phyloP scores from a whole-genome alignment of 2,113 vertebrate species.

The Pagrus major region DNA sequence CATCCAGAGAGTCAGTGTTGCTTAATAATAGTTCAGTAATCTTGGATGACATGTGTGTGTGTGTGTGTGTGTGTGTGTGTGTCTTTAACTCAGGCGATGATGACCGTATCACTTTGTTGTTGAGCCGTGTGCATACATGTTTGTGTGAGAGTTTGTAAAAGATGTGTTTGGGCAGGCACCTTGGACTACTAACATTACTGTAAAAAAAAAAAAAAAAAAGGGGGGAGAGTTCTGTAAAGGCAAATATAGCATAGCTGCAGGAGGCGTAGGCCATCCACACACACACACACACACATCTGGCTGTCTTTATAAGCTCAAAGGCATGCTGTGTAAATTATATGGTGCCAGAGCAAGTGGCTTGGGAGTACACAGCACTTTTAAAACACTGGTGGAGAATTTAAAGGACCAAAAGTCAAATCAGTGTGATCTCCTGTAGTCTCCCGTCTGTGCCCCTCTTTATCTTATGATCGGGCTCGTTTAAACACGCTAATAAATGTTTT shows the following conservation, averaged over 20 bases:
- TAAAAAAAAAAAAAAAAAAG: slow-evolving; percentile 58
- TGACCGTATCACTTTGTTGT: slow-evolving; percentile 40
- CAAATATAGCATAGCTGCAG: slow-evolving; percentile 76
- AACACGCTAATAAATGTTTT: not conserved
- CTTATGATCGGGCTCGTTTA: not conserved
- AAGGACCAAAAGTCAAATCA: slow-evolving; percentile 57
- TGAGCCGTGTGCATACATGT: slow-evolving; percentile 46
- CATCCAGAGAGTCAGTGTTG: not conserved
- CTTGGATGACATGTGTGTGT: not conserved
- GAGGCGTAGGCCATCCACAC: slow-evolving; percentile 69
- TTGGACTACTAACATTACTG: slow-evolving; percentile 50
- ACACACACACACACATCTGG: slow-evolving; percentile 78
- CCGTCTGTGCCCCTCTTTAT: slow-evolving; percentile 19
- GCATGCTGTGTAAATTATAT: slow-evolving; percentile 83
- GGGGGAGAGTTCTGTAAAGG: slow-evolving; percentile 58
- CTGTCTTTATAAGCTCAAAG: slow-evolving; percentile 80
- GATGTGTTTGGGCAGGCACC: slow-evolving; percentile 78
- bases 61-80: not conserved
- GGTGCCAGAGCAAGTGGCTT: slow-evolving; percentile 72
- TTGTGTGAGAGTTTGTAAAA: slow-evolving; percentile 49
- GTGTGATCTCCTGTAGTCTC: not conserved
- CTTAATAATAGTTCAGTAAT: too few relatives aligned
- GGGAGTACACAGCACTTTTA: slow-evolving; percentile 64
- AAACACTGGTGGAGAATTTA: slow-evolving; percentile 67
- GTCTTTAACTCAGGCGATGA: not conserved